Evolutionary conservation across 2,888 invertebrate species (phyloP).

Genomic region (Iselma pallidipennis): DNA sequence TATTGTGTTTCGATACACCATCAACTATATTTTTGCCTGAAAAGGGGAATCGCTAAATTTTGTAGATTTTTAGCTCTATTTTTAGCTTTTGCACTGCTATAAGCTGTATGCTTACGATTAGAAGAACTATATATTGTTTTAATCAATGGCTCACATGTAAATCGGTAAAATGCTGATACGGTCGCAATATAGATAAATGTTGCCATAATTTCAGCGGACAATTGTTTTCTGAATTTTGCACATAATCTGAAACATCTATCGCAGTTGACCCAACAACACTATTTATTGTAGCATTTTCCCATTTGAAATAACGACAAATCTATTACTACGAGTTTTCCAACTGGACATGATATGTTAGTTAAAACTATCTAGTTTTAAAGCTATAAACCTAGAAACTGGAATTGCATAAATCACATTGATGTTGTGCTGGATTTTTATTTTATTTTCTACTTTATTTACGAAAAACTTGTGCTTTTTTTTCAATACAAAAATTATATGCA

Average conservation of each 20-base stretch:
- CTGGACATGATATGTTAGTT: neutral
- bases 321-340: neutral
- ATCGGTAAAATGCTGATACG: neutral
- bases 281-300: neutral
- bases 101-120: too few species aligned
- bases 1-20: constrained; percentile 39
- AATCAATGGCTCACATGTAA: neutral
- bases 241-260: neutral
- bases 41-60: neutral
- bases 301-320: neutral
- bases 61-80: neutral
- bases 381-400: neutral
- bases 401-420: neutral
- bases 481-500: neutral
- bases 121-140: neutral
- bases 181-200: too few species aligned
- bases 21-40: neutral
- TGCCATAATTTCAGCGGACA: too few species aligned
- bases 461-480: too few species aligned
- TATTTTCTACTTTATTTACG: too few species aligned
- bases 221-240: too few species aligned
- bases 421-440: neutral
- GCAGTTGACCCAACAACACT: neutral
- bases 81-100: neutral
- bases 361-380: neutral